Percentiles rank a stretch among this genome's conserved stretches.
Evolutionary conservation across 2,113 vertebrate genomes (phyloP).

Genomic region (Dicentrarchus labrax): DNA sequence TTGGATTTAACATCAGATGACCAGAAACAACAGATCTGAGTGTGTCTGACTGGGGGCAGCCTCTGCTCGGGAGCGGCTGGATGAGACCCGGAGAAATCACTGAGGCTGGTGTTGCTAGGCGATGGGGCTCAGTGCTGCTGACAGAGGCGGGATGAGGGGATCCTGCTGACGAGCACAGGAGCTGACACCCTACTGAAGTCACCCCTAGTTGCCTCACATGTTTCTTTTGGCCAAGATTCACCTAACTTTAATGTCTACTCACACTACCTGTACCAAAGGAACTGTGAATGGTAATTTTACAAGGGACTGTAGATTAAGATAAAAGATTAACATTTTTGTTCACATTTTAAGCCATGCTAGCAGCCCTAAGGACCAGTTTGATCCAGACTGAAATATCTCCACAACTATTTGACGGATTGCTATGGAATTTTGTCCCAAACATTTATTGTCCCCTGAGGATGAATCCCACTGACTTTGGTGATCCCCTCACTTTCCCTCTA

Average conservation of each 20-base stretch:
- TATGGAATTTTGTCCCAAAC: not conserved
- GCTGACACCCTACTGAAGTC: slow-evolving; percentile 14
- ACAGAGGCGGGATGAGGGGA: slow-evolving; percentile 33
- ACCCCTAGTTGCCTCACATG: not conserved
- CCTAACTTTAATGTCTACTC: not conserved
- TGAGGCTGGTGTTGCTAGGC: slow-evolving; percentile 66
- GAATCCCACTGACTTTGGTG: too few relatives aligned
- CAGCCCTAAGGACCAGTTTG: not conserved
- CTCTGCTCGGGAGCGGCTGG: slow-evolving; percentile 11
- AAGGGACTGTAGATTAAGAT: not conserved
- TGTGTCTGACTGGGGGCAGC: slow-evolving; percentile 2
- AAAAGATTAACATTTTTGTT: not conserved
- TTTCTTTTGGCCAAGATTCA: not conserved
- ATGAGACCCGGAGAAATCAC: slow-evolving; percentile 13
- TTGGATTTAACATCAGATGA: slow-evolving; percentile 34
- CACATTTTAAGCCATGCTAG: not conserved
- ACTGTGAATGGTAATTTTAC: not conserved
- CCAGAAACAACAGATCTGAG: slow-evolving; percentile 32
- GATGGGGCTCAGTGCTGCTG: slow-evolving; percentile 35
- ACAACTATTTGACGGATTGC: not conserved
- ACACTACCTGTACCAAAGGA: not conserved
- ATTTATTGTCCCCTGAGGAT: not conserved
- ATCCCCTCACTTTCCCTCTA: not conserved
- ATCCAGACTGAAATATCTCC: not conserved
- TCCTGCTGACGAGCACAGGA: slow-evolving; percentile 34